A percentile compares a stretch with the other conserved stretches of the same genome.
phyloP scores from a whole-genome alignment of 2,113 vertebrate genomes.

The cattle (Bos taurus) region ARS-UCD2.0 NC_037332.1:22942501-22943000 shows the following conservation, averaged over 20 bases:
- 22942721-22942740: not conserved
- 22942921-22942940: not conserved
- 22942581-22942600: not conserved
- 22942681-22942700: not conserved
- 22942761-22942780: not conserved
- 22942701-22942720: not conserved
- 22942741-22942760: not conserved
- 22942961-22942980: not conserved
- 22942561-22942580: not conserved
- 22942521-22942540: not conserved
- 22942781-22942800: not conserved
- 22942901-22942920: not conserved
- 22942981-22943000: not conserved
- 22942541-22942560: too few relatives aligned
- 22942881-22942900: not conserved
- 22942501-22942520: not conserved
- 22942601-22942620: not conserved
- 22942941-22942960: not conserved
- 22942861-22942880: not conserved
- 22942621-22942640: not conserved
- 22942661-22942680: not conserved
- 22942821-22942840: not conserved
- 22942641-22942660: not conserved
- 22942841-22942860: not conserved
- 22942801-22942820: slow-evolving; percentile 39